Evolutionary conservation across 2,113 vertebrate genomes (phyloP), one percentile per base, ranked within the genome.

Genomic region (Alouatta palliata): DNA sequence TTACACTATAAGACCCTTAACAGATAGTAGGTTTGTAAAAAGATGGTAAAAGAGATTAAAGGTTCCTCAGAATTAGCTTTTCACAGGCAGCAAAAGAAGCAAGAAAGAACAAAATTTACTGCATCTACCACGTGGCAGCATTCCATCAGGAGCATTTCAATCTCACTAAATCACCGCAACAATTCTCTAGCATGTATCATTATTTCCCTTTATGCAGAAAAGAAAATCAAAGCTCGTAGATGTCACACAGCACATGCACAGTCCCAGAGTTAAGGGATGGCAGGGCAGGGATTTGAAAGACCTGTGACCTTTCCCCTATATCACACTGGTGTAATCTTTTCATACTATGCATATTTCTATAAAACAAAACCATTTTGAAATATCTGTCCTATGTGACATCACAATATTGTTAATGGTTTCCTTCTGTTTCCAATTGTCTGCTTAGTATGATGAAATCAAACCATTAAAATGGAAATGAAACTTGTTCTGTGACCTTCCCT

Each of bases 391-490:
- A 11, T 68, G 85, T 80, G 81, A 87, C 14, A 58, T 80, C 93
- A 77, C 52, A 58, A 27, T 10, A 83, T 4, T 73, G 20, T 80
- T 87, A 90, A 86, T 56, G 70, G 0, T 45, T 86, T 91, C 11
- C 19, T 75, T 94, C 37, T 94, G 23, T 94, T 94, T 91, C 40
- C 75, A 93, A 83, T 2, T 95, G 30, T 91, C 71, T 95, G n/a
- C 66, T 95, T 87, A 66, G 6, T 19, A 54, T 87, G 87, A 94
- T 90, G 49, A 90, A 95, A 96, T 83, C 35, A 91, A 75, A 37
- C 3, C 49, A 94, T 76, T 96, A 70, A 91, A 95, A 87, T 47
- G n/a, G 83, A 96, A 95, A 97, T 76, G 54, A 54, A 66, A 27
- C 75, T 89, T 64, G 21, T 71, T 89, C 83, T 84, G 10, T 94